These are phyloP conservation scores for Podarcis siculus DNA, from an alignment of 2,797 vertebrate species.

Conservation along the genomic window DNA sequence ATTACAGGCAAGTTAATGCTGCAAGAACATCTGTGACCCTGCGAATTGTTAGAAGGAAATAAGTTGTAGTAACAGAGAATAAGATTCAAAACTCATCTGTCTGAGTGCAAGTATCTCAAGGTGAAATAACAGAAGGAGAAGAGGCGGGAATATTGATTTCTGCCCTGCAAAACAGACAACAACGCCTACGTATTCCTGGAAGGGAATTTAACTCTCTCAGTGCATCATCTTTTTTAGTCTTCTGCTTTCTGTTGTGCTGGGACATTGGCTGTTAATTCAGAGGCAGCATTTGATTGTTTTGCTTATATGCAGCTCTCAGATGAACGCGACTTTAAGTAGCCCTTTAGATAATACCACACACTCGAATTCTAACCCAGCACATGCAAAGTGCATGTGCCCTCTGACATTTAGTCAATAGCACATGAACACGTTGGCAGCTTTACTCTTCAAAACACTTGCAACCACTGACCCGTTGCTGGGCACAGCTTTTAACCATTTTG, in stretches of 20 bases:
- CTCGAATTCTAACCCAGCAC: background rate
- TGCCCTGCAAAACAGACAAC: conserved; percentile 70
- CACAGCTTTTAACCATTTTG: background rate
- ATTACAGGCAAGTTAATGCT: conserved; percentile 49
- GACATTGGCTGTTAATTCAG: conserved; percentile 54
- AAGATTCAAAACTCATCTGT: conserved; percentile 64
- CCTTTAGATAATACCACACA: background rate
- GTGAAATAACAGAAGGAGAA: conserved; percentile 68
- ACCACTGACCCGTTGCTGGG: background rate
- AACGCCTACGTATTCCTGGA: conserved; percentile 67
- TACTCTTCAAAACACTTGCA: background rate
- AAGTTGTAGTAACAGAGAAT: conserved; percentile 55
- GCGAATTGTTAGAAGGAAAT: conserved; percentile 52
- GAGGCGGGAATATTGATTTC: conserved; percentile 70
- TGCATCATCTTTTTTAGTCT: conserved; percentile 45
- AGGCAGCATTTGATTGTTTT: conserved; percentile 45
- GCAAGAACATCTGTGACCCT: conserved; percentile 49
- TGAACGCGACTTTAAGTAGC: background rate
- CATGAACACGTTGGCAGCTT: background rate
- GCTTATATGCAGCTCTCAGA: conserved; percentile 2
- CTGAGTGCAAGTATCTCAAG: conserved; percentile 63
- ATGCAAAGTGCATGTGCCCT: background rate
- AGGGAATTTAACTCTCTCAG: conserved; percentile 55
- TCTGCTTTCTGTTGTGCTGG: conserved; percentile 36
- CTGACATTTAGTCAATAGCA: background rate